Evolutionary conservation across 2,888 invertebrate species (phyloP).

Genomic region (Tinea pellionella): DNA sequence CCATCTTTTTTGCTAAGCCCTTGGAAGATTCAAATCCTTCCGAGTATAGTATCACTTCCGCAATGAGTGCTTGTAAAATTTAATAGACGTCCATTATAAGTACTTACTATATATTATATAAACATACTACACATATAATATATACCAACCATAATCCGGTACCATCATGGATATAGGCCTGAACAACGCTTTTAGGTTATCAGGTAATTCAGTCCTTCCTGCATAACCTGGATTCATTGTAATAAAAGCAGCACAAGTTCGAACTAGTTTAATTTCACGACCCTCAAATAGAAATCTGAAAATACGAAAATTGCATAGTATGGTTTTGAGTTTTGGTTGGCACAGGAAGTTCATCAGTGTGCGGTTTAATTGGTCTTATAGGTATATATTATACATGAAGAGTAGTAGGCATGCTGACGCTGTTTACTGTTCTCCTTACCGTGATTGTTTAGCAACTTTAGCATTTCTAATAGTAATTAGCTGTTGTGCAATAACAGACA

Average conservation of each 20-base stretch:
- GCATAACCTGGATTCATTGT: conserved; percentile 96
- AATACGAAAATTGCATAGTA: conserved; percentile 18
- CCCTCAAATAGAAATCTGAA: conserved; percentile 89
- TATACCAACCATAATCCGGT: conserved; percentile 82
- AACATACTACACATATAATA: background rate
- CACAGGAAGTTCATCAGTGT: too few relatives aligned
- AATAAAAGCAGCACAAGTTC: conserved; percentile 86
- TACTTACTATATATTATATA: background rate
- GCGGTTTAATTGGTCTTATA: too few relatives aligned
- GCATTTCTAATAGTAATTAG: conserved; percentile 89
- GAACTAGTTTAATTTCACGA: conserved; percentile 84
- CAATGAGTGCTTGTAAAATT: conserved; percentile 75
- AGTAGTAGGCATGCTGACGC: too few relatives aligned
- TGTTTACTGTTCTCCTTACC: too few relatives aligned
- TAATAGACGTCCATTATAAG: background rate
- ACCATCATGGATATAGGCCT: conserved; percentile 94
- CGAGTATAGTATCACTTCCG: conserved; percentile 92
- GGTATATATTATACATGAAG: too few relatives aligned
- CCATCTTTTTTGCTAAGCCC: conserved; percentile 90
- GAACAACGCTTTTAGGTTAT: conserved; percentile 88
- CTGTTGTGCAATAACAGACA: conserved; percentile 91
- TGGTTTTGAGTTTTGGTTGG: too few relatives aligned
- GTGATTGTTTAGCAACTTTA: conserved; percentile 73
- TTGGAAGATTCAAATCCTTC: conserved; percentile 93
- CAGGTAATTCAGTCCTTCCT: conserved; percentile 88